These are phyloP conservation scores for Hecatera dysodea DNA, from an alignment of 2,888 invertebrate species.

Conservation along the genomic window DNA sequence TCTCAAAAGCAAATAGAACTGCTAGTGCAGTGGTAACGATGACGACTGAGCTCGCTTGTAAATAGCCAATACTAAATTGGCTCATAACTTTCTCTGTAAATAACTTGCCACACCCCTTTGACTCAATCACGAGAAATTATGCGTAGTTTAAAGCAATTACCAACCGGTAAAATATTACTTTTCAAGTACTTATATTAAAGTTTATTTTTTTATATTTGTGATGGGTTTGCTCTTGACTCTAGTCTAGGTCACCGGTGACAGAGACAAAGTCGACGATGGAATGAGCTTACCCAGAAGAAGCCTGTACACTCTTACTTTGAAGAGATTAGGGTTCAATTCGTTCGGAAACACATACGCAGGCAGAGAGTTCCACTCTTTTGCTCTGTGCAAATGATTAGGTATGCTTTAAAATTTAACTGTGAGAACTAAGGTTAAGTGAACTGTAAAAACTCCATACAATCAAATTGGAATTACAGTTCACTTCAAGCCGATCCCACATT, in stretches of 20 bases:
- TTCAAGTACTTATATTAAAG: background rate
- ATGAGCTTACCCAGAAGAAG: no score
- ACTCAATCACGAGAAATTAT: slow-evolving; percentile 17
- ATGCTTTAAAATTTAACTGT: no score
- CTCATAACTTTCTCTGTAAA: slow-evolving; percentile 27
- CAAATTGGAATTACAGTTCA: background rate
- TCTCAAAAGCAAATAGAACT: no score
- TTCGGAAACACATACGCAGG: no score
- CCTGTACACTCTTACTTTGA: no score
- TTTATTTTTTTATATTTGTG: no score
- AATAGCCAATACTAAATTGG: slow-evolving; percentile 27
- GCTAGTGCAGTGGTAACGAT: background rate
- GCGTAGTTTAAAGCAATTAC: background rate
- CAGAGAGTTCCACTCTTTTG: no score
- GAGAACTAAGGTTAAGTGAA: background rate
- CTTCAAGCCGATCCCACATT: background rate
- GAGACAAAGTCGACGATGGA: no score
- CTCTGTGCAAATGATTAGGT: no score
- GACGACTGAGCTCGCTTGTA: background rate
- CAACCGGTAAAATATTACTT: background rate
- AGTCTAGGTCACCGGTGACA: no score
- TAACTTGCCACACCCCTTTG: slow-evolving; percentile 29
- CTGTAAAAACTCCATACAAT: background rate
- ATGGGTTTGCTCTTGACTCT: no score
- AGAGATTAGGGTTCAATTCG: no score